Evolutionary conservation across 2,113 vertebrate species (phyloP), one percentile per base, ranked within the genome.

Genomic region (Gavialis gangeticus): DNA sequence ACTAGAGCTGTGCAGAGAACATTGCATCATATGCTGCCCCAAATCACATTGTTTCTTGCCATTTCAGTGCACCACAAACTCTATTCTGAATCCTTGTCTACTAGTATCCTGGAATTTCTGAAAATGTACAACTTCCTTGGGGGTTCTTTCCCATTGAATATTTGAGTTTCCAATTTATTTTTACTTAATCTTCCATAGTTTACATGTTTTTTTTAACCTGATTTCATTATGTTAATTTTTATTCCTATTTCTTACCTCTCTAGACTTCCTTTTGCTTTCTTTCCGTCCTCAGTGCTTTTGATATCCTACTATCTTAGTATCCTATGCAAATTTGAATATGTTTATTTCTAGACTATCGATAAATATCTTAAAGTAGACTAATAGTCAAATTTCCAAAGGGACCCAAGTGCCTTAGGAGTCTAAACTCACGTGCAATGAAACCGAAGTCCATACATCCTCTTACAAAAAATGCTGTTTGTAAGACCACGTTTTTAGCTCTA

Each of bases 371-470:
- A 67, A 58, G 13, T 62, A 86, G 27, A 2, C 11, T 15, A 58
- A 11, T 56, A 12, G 2, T 75, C 85, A 80, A 34, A 80, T 92
- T 93, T 92, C 55, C 56, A 64, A 75, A 73, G 6, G 25, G 82
- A 8, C 79, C 60, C 2, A 2, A 34, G 5, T 55, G 34, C 86
- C 4, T 17, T 62, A 86, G 46, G 30, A 89, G 86, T 69, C 77
- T 56, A 79, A 90, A 67, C 2, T 73, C 67, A 56, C 46, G 84
- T 92, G 84, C 56, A 59, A 58, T 69, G 91, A 81, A 28, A 78
- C 87, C 82, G 69, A 62, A 82, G 69, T 1, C 46, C 24, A 28
- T 90, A 6, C 2, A 27, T 87, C 85, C 89, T 85, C 55, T 83
- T 78, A 87, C 69, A 75, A 37, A 79, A 84, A 62, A 13, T 46